Percentiles rank a stretch among this genome's conserved stretches.
These are phyloP conservation scores for Drosophila picticornis DNA, from an alignment of 2,888 invertebrate species.

Conservation along the genomic window DNA sequence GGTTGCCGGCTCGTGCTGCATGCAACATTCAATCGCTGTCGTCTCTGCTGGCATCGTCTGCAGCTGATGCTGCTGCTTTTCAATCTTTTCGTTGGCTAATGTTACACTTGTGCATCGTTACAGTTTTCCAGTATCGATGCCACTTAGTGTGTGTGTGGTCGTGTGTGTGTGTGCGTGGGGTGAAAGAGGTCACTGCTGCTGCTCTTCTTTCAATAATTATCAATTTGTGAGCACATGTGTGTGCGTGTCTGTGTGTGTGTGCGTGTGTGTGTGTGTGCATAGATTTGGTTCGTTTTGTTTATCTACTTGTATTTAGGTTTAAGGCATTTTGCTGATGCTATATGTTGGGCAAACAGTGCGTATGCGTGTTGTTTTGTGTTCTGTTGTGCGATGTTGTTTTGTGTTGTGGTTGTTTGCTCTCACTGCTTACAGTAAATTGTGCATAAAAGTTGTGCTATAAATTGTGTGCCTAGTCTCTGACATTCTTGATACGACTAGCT, in stretches of 20 bases:
- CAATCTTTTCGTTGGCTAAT: conserved; percentile 79
- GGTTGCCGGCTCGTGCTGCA: conserved; percentile 44
- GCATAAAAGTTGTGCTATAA: conserved; percentile 51
- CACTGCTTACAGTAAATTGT: conserved; percentile 59
- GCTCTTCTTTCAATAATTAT: conserved; percentile 71
- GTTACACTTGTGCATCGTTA: conserved; percentile 81
- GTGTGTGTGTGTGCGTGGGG: conserved; percentile 18
- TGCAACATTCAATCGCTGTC: conserved; percentile 63
- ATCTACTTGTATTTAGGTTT: conserved; percentile 78
- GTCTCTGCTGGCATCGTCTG: conserved; percentile 37
- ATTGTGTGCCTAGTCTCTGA: conserved; percentile 27
- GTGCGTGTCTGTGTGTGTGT: conserved; percentile 45
- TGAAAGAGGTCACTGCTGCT: conserved; percentile 51
- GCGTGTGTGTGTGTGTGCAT: conserved; percentile 15
- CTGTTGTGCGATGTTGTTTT: conserved; percentile 14
- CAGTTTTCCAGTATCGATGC: conserved; percentile 40
- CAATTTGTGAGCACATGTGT: conserved; percentile 60
- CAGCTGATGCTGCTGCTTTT: conserved; percentile 63
- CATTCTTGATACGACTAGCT: conserved; percentile 11
- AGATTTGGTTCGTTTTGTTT: conserved; percentile 68
- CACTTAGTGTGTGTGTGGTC: conserved; percentile 4
- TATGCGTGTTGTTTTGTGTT: conserved; percentile 62
- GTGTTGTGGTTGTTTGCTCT: conserved; percentile 44
- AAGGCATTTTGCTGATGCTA: conserved; percentile 61
- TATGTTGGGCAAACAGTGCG: conserved; percentile 72